These are phyloP conservation scores for Sebastes cheni DNA, from an alignment of 2,797 vertebrate genomes.

Conservation along the genomic window DNA sequence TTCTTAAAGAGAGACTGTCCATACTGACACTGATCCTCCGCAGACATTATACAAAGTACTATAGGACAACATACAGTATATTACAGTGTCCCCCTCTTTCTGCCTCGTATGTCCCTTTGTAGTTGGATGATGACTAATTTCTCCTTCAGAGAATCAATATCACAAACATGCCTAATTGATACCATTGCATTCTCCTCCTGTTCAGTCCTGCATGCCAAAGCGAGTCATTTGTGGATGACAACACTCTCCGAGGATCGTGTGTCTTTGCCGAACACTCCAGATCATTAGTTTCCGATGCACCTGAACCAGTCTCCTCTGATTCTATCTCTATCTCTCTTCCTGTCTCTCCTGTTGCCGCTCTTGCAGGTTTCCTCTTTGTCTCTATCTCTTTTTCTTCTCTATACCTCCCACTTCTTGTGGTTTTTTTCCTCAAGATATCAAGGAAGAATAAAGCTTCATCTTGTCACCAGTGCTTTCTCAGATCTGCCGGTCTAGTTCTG, in stretches of 20 bases:
- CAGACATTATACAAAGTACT: neutral
- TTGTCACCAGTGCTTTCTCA: neutral
- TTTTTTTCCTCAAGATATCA: neutral
- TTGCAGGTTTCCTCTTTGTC: neutral
- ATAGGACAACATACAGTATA: neutral
- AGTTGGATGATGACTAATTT: neutral
- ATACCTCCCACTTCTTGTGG: neutral
- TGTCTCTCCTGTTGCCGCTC: neutral
- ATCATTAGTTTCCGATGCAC: neutral
- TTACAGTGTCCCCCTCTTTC: neutral
- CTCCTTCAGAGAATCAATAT: neutral
- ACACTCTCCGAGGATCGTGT: neutral
- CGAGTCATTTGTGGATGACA: neutral
- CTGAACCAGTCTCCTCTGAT: neutral
- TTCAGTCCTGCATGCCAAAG: too few relatives aligned
- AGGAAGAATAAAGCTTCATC: neutral
- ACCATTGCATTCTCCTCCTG: neutral
- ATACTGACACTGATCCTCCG: neutral
- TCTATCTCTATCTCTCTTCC: conserved; percentile 6
- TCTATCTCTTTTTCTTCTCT: neutral
- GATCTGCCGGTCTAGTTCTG: neutral
- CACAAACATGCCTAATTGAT: neutral
- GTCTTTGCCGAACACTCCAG: neutral
- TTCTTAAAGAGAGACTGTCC: neutral
- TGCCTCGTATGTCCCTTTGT: neutral